Base-by-base conservation (phyloP, 1,140 invertebrate species). In the Drosophila rufa region DNA sequence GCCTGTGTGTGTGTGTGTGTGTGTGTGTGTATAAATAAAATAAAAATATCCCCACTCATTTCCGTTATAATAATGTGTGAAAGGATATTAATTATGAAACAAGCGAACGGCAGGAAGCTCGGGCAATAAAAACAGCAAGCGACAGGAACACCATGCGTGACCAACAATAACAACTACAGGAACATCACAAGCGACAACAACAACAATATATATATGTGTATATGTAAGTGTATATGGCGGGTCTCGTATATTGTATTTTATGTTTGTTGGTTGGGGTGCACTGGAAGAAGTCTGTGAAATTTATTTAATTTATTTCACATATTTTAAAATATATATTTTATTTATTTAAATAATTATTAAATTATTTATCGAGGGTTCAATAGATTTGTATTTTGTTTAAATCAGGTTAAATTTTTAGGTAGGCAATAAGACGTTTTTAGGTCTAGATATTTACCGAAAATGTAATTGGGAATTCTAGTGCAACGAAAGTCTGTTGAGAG, bases 61-160 rank as follows among this genome's bases (percentile, higher is more conserved):
- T 85, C 79, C 85, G 79, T 90, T 82, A 85, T 90, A 90, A 90
- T 90, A 90, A 90, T 90, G 85, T 90, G 85, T 85, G 85, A 90
- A 90, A 85, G 85, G 85, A 90, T 90, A 90, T 90, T 90, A 90
- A 90, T 90, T 90, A 90, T 90, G 85, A 90, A 90, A 90, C 79
- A 90, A 90, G 85, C 81, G 70, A 90, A 77, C 56, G 78, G 70
- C 81, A 89, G 85, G 85, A 89, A 89, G 74, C 65, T 40, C 38
- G 74, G 78, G 80, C 85, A 90, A 89, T 90, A 89, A 89, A 84
- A 89, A 90, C 84, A 89, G 84, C 84, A 71, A 90, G 85, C 80
- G 84, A 79, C 84, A 84, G 77, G 64, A 90, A 79, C 80, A 75
- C 78, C 64, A 89, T 84, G 84, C 84, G 84, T 89, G 84, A 85